Base-by-base conservation (phyloP, 1,140 invertebrate genomes). In the Drosophila lowei region DNA sequence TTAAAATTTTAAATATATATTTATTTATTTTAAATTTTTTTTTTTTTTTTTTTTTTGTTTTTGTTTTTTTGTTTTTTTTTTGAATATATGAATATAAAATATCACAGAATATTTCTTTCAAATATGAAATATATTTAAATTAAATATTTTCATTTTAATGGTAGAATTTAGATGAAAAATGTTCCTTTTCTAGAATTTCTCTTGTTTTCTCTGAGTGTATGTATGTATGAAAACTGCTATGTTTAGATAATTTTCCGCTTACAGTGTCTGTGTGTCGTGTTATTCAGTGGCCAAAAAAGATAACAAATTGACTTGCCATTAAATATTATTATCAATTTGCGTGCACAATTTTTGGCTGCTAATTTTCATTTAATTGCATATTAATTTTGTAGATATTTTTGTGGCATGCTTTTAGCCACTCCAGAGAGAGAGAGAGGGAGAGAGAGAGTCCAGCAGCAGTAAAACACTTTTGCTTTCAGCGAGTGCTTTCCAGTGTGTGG, bases 251-350 rank as follows among this genome's bases (percentile, higher is more conserved):
- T 63, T 48, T 28, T 30, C 9, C 9, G 25, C 42, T 42, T 38
- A 48, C 25, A 8, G 16, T 47, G 8, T 59, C 25, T 41, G 47
- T 30, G 50, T 47, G 43, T 23, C 2, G 28, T 28, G 44, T 55
- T 57, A 54, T 66, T 28, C 43, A 16, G 49, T 55, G 66, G 67
- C 41, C 48, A 38, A 13, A 38, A 13, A 13, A 30, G 9, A 42
- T 67, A 80, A 70, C 81, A 80, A 86, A 80, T 80, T 86, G 80
- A 77, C 67, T 73, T 80, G 72, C 64, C 77, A 80, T 80, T 86
- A 80, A 86, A 77, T 86, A 80, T 80, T 86, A 85, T 85, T 86
- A 86, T 86, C 77, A 85, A 86, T 85, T 80, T 72, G 63, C 54
- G 11, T 58, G 47, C 66, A 70, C 60, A 71, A 56, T 80, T 86